Conservation (phyloP, 2,797 vertebrate genomes). For the Gallinago nigripennis region DNA sequence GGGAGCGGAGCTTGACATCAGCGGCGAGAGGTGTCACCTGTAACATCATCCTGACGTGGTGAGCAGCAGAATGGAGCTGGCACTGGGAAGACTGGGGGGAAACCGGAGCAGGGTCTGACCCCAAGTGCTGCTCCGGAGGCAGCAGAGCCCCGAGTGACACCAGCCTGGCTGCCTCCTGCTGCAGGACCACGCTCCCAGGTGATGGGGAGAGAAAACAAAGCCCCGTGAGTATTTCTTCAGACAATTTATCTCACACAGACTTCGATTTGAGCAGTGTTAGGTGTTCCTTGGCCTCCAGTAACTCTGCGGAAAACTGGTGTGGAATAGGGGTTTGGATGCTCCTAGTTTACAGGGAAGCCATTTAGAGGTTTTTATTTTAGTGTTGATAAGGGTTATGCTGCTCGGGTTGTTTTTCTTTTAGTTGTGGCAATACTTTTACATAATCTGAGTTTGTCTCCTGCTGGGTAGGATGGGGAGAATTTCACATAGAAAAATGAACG, state of each 20-base stretch:
- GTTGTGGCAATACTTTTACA: constrained; percentile 18
- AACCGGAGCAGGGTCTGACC: too few species aligned
- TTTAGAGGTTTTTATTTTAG: background rate
- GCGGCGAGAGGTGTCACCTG: constrained; percentile 72
- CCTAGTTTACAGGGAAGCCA: background rate
- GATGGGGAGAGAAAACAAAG: constrained; percentile 41
- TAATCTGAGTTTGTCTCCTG: background rate
- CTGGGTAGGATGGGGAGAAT: background rate
- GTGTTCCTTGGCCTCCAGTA: background rate
- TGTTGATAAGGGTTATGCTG: background rate
- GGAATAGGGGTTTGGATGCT: background rate
- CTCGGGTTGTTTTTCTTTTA: background rate
- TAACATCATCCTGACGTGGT: constrained; percentile 68
- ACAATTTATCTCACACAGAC: background rate
- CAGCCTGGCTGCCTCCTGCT: background rate
- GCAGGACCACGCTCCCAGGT: background rate
- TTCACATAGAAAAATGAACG: background rate
- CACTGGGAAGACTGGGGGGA: background rate
- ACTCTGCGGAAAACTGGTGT: background rate
- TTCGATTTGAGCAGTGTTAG: background rate
- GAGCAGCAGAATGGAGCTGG: constrained; percentile 34
- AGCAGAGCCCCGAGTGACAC: background rate
- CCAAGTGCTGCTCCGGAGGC: background rate
- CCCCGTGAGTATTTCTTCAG: constrained; percentile 68
- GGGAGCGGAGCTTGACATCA: constrained; percentile 62